Evolutionary conservation across 2,888 invertebrate species (phyloP).

Genomic region (Cheilosia variabilis): DNA sequence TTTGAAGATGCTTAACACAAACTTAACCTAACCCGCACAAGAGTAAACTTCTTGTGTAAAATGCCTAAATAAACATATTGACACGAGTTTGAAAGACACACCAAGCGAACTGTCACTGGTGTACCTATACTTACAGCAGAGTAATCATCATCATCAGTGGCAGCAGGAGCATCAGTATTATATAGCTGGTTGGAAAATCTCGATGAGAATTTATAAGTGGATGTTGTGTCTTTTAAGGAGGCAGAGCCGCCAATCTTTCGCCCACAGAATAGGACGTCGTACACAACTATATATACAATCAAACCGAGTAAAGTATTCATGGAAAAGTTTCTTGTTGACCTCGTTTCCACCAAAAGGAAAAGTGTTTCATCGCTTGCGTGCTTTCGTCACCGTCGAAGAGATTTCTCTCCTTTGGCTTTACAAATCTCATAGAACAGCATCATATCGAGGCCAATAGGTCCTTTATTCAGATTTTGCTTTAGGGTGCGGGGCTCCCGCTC

Average conservation of each 20-base stretch:
- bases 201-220: conserved; percentile 69
- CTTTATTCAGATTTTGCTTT: conserved; percentile 57
- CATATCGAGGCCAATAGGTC: conserved; percentile 70
- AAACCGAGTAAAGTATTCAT: conserved; percentile 58
- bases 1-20: conserved; percentile 69
- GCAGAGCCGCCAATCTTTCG: conserved; percentile 35
- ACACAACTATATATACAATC: conserved; percentile 23
- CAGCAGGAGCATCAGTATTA: background rate
- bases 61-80: conserved; percentile 74
- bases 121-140: conserved; percentile 60
- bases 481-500: background rate
- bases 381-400: conserved; percentile 53
- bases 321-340: conserved; percentile 69
- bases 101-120: conserved; percentile 47
- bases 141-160: conserved; percentile 48
- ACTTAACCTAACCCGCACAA: conserved; percentile 67
- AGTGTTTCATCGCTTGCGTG: conserved; percentile 47
- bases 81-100: conserved; percentile 68
- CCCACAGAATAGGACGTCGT: conserved; percentile 15
- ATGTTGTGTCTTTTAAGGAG: conserved; percentile 66
- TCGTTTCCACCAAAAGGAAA: conserved; percentile 45
- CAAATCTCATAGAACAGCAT: conserved; percentile 40
- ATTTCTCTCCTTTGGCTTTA: conserved; percentile 52
- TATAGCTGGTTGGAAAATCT: conserved; percentile 36
- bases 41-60: conserved; percentile 64